Percentiles rank a stretch among this genome's conserved stretches.
These are phyloP conservation scores for Mimachlamys varia DNA, from an alignment of 2,888 invertebrate species.

Conservation along the genomic window DNA sequence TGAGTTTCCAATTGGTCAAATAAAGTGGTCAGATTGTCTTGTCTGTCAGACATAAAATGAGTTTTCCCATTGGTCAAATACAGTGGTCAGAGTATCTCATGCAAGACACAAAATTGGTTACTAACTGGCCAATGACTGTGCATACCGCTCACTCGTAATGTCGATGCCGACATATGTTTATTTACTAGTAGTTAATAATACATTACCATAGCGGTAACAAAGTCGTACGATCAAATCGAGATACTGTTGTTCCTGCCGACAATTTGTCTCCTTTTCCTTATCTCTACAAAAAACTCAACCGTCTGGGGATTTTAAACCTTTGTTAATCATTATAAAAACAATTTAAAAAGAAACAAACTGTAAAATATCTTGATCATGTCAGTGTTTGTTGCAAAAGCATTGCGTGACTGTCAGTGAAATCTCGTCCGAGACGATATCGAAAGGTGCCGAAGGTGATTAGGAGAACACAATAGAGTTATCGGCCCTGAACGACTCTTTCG, in stretches of 20 bases:
- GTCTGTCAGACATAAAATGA: no score
- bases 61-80: neutral
- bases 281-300: neutral
- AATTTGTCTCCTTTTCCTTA: conserved; percentile 7
- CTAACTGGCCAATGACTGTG: neutral
- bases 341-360: conserved; percentile 14
- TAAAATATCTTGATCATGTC: conserved; percentile 8
- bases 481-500: conserved; percentile 36
- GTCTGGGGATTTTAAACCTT: neutral
- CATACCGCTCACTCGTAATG: neutral
- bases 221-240: neutral
- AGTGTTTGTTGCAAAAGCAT: neutral
- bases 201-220: neutral
- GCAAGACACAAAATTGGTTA: no score
- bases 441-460: conserved; percentile 36
- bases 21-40: no score
- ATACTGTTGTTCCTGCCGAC: conserved; percentile 1
- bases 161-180: no score
- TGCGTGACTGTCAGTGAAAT: conserved; percentile 32
- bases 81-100: neutral
- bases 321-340: conserved; percentile 4
- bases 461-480: conserved; percentile 1
- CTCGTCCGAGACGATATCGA: neutral
- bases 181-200: neutral
- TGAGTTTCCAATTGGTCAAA: no score